Evolutionary conservation across 2,797 vertebrate genomes (phyloP).

Genomic region (Falco rusticolus): DNA sequence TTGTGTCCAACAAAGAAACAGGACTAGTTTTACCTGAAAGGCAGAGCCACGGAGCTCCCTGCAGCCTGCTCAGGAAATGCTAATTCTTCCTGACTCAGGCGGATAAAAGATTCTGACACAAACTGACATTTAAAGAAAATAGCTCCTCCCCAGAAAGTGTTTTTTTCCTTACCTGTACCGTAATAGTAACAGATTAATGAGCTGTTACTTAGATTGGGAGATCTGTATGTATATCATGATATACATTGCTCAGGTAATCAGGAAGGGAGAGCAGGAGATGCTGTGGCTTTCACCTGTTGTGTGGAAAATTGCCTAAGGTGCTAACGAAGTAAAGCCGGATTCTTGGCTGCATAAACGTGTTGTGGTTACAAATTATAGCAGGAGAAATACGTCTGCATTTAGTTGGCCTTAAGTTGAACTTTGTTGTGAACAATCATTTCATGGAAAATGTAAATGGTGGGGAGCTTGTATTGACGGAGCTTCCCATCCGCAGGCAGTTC

Average conservation of each 20-base stretch:
- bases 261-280: background rate
- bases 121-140: constrained; percentile 17
- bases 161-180: background rate
- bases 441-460: background rate
- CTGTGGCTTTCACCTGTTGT: background rate
- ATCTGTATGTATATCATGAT: fast-evolving
- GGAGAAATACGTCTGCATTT: background rate
- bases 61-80: constrained; percentile 8
- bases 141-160: background rate
- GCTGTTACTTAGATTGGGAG: background rate
- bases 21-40: constrained; percentile 21
- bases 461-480: background rate
- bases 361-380: background rate
- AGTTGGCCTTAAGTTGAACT: background rate
- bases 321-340: background rate
- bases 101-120: constrained; percentile 3
- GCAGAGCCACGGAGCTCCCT: background rate
- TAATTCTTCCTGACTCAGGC: background rate
- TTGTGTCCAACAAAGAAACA: background rate
- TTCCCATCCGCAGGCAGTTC: background rate
- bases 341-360: background rate
- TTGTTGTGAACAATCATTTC: background rate
- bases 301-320: background rate
- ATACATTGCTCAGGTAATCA: background rate
- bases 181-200: background rate